A percentile compares a stretch with the other conserved stretches of the same genome.
Evolutionary conservation across 2,113 vertebrate species (phyloP).

Genomic region (Xenus cinereus): DNA sequence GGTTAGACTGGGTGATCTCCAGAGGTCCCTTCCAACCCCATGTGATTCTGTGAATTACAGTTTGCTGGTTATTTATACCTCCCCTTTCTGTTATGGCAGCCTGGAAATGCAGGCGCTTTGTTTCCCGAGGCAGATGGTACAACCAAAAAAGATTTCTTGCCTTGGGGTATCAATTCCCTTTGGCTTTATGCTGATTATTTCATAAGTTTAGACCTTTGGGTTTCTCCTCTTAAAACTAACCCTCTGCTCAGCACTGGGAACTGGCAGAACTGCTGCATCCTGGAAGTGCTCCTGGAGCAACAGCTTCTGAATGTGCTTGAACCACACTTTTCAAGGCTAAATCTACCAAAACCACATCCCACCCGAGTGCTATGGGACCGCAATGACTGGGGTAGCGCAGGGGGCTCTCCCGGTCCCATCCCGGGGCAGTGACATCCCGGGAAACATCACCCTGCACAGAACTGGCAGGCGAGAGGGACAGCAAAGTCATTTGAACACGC

Average conservation of each 20-base stretch:
- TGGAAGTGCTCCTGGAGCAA: not conserved
- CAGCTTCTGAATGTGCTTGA: accelerated
- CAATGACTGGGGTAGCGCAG: not conserved
- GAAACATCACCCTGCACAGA: not conserved
- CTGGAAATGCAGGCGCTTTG: not conserved
- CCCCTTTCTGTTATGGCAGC: not conserved
- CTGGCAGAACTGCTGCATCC: not conserved
- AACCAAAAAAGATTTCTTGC: not conserved
- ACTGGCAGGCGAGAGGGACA: not conserved
- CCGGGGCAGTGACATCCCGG: accelerated
- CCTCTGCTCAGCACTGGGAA: not conserved
- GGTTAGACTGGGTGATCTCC: too few relatives aligned
- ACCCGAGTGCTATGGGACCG: accelerated
- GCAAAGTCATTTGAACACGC: not conserved
- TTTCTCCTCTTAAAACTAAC: not conserved
- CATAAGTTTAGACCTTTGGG: not conserved
- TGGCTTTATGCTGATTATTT: not conserved
- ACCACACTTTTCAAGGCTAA: not conserved
- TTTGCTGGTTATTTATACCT: not conserved
- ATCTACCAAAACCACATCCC: not conserved
- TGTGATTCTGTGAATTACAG: not conserved
- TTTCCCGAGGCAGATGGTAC: not conserved
- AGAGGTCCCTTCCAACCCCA: too few relatives aligned
- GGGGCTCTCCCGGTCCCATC: not conserved
- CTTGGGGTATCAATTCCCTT: not conserved